Evolutionary conservation across 2,113 vertebrate genomes (phyloP), one percentile per base, ranked within the genome.

Genomic region (Leucosticte australis): DNA sequence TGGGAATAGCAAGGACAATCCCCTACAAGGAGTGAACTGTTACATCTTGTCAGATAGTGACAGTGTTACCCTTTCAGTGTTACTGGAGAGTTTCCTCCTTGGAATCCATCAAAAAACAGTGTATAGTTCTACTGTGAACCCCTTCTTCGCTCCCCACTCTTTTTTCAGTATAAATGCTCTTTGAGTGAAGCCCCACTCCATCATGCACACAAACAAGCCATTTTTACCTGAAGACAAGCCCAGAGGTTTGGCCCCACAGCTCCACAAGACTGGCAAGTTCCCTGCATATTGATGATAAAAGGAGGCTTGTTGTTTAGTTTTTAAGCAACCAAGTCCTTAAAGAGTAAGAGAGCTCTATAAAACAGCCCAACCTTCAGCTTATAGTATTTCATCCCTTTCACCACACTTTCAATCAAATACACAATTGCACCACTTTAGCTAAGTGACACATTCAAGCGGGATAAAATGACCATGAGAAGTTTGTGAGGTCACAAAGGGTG

Each of bases 151-250:
- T 64, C 35, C 63, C 23, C 2, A 0, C 12, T n/a, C 7, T 44
- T 44, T 46, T 64, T 53, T 8, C 31, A 67, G 24, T 37, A 16
- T 14, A 91, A 68, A 75, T 39, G 4, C 15, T 9, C 37, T 22
- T 60, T 1, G 1, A 46, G 14, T 59, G 41, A 74, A 85, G n/a
- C 37, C 79, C 41, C 62, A 50, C n/a, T 16, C 23, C n/a, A 37
- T 33, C 62, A 75, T 39, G 67, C 65, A 79, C 24, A 47, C 42
- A 71, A 93, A 10, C 22, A 75, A 80, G 15, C 46, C 31, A 52
- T 73, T 37, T 87, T 97, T 98, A 99, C 99, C 99, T 99, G 99
- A 70, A 99, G 98, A 98, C 99, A 99, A 81, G 99, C 99, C 99
- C 99, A 99, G 47, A 99, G 98, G 96, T 99, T 99, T 53, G 99